Percentiles rank a stretch among this genome's conserved stretches.
phyloP scores from a whole-genome alignment of 2,797 vertebrate species.

The Acanthurus lineatus region DNA sequence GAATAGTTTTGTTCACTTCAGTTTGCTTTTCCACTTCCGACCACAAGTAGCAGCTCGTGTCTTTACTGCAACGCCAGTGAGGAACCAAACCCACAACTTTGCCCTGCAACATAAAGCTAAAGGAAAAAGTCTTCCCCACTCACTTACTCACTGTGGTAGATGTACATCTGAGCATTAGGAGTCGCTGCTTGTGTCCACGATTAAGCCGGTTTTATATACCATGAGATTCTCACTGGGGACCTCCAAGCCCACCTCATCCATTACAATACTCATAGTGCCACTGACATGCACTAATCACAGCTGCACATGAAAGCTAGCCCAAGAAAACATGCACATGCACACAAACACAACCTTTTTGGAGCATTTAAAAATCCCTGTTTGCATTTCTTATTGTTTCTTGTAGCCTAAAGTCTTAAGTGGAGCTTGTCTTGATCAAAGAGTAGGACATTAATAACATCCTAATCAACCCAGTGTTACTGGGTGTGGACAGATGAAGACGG shows the following conservation, averaged over 20 bases:
- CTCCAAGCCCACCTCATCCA: conserved; percentile 76
- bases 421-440: conserved; percentile 35
- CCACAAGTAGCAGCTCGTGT: not conserved
- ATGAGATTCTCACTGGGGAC: conserved; percentile 74
- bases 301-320: conserved; percentile 33
- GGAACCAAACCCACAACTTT: not conserved
- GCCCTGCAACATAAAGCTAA: not conserved
- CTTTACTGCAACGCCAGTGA: not conserved
- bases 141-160: not conserved
- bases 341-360: conserved; percentile 11
- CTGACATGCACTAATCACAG: conserved; percentile 77
- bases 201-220: conserved; percentile 73
- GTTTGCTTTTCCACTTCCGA: conserved; percentile 6
- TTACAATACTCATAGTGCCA: conserved; percentile 71
- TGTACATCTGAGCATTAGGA: conserved; percentile 33
- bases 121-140: not conserved
- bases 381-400: conserved; percentile 39
- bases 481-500: conserved; percentile 73
- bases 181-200: conserved; percentile 39
- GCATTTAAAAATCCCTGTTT: conserved; percentile 36
- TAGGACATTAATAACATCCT: conserved; percentile 65
- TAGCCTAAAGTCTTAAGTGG: conserved; percentile 60
- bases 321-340: conserved; percentile 19
- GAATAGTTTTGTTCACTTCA: not conserved
- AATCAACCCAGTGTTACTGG: conserved; percentile 67